These are phyloP conservation scores for Triplophysa siluroides DNA, from an alignment of 2,113 vertebrate genomes.

Conservation along the genomic window DNA sequence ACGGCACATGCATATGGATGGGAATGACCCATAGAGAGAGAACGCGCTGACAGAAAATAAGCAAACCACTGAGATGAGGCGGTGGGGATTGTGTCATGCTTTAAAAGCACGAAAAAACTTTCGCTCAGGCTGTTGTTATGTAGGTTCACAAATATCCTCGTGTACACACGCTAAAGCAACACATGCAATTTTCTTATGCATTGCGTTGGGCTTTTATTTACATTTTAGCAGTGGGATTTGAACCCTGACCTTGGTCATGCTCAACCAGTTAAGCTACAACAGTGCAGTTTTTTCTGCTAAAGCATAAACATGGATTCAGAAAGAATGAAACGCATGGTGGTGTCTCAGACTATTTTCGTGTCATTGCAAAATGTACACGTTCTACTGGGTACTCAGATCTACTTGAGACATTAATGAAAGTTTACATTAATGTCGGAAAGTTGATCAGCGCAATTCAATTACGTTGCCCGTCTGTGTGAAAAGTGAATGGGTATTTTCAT, in stretches of 20 bases:
- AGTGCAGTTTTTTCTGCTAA: not conserved
- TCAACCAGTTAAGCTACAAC: not conserved
- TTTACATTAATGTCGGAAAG: too few species aligned
- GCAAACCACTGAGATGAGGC: not conserved
- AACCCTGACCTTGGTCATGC: too few species aligned
- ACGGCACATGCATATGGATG: slow-evolving; percentile 25
- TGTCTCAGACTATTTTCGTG: not conserved
- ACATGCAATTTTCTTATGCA: not conserved
- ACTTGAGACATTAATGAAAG: too few species aligned
- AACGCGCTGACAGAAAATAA: slow-evolving; percentile 15
- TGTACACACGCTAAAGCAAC: too few species aligned
- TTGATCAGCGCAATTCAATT: too few species aligned
- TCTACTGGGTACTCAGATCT: not conserved
- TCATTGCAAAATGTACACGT: not conserved
- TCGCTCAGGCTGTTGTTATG: not conserved
- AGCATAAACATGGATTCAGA: not conserved
- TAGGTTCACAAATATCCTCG: not conserved
- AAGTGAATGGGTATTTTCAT: too few species aligned
- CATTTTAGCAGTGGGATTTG: too few species aligned
- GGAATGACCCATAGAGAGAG: not conserved
- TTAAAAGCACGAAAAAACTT: not conserved
- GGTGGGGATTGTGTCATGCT: not conserved
- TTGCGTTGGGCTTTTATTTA: too few species aligned
- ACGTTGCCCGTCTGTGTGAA: too few species aligned
- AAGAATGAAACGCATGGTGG: not conserved